These are phyloP conservation scores for Tamias sibiricus DNA, from an alignment of 2,113 vertebrate species.

Conservation along the genomic window DNA sequence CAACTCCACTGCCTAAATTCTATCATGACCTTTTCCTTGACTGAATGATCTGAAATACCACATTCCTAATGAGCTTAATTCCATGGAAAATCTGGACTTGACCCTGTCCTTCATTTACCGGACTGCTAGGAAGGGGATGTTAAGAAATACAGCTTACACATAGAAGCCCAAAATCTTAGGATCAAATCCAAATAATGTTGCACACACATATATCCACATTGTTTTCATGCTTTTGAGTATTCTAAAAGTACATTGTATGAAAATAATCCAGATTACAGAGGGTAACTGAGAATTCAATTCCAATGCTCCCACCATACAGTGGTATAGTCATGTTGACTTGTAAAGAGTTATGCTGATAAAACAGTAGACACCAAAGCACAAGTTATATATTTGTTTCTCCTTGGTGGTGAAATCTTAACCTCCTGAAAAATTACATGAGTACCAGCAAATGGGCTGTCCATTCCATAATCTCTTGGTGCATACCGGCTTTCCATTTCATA, in stretches of 20 bases:
- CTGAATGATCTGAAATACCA: background rate
- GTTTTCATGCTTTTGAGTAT: background rate
- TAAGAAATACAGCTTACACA: background rate
- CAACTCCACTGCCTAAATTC: background rate
- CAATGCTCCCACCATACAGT: background rate
- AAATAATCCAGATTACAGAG: background rate
- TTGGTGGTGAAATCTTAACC: background rate
- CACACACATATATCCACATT: background rate
- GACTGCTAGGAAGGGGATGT: background rate
- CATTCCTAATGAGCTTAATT: background rate
- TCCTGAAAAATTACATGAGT: background rate
- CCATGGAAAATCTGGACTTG: background rate
- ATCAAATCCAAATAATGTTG: background rate
- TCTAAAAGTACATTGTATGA: background rate
- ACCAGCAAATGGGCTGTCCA: background rate
- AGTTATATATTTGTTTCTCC: background rate
- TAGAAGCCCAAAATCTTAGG: background rate
- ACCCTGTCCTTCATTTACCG: background rate
- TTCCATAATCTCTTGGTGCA: background rate
- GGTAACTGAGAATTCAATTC: background rate
- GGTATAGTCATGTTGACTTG: background rate
- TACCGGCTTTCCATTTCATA: conserved; percentile 93
- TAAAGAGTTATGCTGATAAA: background rate
- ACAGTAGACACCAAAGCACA: background rate
- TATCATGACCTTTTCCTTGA: background rate